phyloP scores from a whole-genome alignment of 2,113 vertebrate genomes.

The Atractosteus spatula region DNA sequence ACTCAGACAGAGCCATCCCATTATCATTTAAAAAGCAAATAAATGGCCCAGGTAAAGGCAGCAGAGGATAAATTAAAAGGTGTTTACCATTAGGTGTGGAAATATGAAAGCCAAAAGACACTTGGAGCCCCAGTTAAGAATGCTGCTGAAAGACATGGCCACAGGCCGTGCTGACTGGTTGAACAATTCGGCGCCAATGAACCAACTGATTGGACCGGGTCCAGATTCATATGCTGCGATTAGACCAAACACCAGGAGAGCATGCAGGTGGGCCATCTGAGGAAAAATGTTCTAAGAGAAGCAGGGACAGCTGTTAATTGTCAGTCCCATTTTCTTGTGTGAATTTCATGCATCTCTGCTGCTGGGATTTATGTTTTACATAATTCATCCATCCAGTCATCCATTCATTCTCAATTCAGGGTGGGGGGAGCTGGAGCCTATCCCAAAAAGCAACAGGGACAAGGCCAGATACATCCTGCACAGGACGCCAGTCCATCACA shows the following conservation, averaged over 20 bases:
- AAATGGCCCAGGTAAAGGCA: no score
- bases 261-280: neutral
- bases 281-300: neutral
- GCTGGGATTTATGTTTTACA: no score
- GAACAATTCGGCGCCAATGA: constrained; percentile 4
- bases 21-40: no score
- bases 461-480: no score
- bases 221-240: neutral
- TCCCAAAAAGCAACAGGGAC: no score
- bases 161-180: neutral
- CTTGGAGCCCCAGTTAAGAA: constrained; percentile 17
- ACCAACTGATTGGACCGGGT: constrained; percentile 1
- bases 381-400: no score
- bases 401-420: no score
- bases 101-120: constrained; percentile 13
- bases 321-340: no score
- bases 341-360: no score
- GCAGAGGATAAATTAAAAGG: neutral
- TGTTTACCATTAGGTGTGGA: neutral
- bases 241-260: constrained; percentile 11
- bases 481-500: no score
- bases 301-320: neutral
- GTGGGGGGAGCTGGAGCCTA: no score
- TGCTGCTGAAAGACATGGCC: neutral
- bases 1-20: neutral